Evolutionary conservation across 2,797 vertebrate genomes (phyloP).

Genomic region (Pseudochirops cupreus): DNA sequence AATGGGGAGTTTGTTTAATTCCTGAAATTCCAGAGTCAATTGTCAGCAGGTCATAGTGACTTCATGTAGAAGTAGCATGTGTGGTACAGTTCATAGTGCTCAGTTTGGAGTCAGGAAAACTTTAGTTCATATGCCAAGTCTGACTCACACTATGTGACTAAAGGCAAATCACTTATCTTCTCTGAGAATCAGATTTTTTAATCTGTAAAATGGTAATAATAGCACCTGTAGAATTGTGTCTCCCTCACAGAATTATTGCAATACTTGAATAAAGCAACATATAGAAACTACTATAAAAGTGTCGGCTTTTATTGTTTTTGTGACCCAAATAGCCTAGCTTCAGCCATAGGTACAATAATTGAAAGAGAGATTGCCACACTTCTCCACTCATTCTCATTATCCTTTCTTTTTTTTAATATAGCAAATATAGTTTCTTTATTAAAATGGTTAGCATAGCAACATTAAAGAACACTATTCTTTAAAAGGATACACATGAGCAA

Average conservation of each 20-base stretch:
- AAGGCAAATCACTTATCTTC: neutral
- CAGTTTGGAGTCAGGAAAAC: neutral
- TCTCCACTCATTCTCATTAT: neutral
- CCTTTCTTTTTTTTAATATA: neutral
- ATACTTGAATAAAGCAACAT: neutral
- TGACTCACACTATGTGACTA: neutral
- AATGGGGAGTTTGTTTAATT: neutral
- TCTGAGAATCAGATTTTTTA: neutral
- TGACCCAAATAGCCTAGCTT: neutral
- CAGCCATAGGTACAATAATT: neutral
- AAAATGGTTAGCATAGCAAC: neutral
- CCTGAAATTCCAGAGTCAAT: neutral
- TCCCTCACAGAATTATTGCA: neutral
- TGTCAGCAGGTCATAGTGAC: neutral
- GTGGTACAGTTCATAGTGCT: neutral
- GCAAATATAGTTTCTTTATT: neutral
- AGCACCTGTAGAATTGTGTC: neutral
- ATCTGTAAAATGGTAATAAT: neutral
- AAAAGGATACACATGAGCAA: neutral
- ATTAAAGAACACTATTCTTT: neutral
- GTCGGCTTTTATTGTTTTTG: neutral
- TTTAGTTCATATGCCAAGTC: neutral
- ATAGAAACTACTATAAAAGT: neutral
- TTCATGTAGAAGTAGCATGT: neutral
- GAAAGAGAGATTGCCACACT: neutral